These are phyloP conservation scores for Vulpes lagopus DNA, from an alignment of 2,113 vertebrate species.

Conservation along the genomic window DNA sequence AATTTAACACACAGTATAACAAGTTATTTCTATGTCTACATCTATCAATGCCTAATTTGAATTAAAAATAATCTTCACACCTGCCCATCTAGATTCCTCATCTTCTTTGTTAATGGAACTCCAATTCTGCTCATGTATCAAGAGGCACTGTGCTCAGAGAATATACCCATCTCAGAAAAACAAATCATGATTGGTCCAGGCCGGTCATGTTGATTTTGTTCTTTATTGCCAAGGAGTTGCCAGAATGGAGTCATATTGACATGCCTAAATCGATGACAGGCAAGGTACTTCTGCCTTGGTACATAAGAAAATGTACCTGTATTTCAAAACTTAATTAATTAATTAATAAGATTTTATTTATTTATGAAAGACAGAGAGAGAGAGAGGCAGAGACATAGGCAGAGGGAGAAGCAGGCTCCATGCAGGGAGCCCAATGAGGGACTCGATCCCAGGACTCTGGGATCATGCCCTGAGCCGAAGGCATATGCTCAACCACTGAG, in stretches of 20 bases:
- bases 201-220: neutral
- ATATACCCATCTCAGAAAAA: neutral
- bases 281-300: neutral
- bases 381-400: no score
- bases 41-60: neutral
- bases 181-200: neutral
- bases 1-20: neutral
- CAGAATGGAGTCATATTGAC: neutral
- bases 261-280: neutral
- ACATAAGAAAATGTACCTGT: neutral
- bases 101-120: neutral
- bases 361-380: no score
- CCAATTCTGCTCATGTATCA: neutral
- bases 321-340: neutral
- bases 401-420: no score
- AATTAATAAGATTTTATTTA: no score
- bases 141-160: neutral
- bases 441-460: no score
- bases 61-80: neutral
- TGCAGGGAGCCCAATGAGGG: no score
- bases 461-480: no score
- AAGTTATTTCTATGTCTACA: neutral
- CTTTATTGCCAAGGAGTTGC: neutral
- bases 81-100: neutral
- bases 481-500: no score